Base-by-base conservation (phyloP, 2,113 vertebrate genomes). In the Notarius quadriscutis region DNA sequence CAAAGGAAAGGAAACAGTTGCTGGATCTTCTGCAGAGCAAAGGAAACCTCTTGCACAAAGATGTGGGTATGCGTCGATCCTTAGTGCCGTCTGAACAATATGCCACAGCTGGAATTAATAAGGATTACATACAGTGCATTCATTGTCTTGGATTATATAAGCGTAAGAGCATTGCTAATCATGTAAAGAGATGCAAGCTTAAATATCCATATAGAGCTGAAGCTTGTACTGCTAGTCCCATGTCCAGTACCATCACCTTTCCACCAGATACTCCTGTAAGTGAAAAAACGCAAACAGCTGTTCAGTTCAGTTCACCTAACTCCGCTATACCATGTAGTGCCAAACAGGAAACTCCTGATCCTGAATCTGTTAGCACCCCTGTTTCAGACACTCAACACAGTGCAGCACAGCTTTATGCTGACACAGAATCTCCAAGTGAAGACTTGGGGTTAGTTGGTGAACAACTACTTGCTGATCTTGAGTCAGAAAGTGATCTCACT, bases 131-230 rank as follows among this genome's bases (percentile, higher is more conserved):
- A 53, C 71, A 77, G 63, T 89, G 82, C 58, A 67, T 85, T 8
- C 82, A 82, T 62, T 89, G 82, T 87, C 71, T 74, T 17, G 30
- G 67, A 60, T 69, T 87, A 81, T 89, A 87, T 34, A 87, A 58
- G 22, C 78, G 41, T 41, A 87, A 81, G 55, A 34, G 5, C 50
- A 80, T 89, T 78, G 51, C 78, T 82, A 87, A 81, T 6, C 84
- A 85, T 78, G 41, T 41, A 55, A 71, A 85, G 78, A 25, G 30
- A 22, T 85, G 75, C 58, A 84, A 84, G 82, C 22, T 65, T 55
- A 85, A 87, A 77, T 85, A 48, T 77, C 58, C 78, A 75, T 25
- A 20, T 14, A 82, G 17, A 4, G 48, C 75, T 65, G 55, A 53
- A 53, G 50, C 77, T 69, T 63, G 48, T 74, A 84, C 53, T 53